Conservation (phyloP, 2,113 vertebrate species). For the Malaclemys terrapin region DNA sequence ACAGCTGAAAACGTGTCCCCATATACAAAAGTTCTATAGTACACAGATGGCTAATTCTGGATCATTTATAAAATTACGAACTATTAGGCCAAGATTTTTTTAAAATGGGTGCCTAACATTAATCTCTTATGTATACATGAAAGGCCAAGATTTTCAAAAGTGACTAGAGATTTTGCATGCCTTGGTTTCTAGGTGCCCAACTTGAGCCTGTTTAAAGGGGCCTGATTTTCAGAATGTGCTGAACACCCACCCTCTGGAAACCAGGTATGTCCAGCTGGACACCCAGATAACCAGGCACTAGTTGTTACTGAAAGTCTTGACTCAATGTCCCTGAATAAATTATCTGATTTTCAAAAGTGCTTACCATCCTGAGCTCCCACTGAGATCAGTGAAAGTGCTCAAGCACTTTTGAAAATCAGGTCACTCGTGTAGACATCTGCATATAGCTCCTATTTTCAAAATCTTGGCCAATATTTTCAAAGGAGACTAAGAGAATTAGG, state of each 20-base stretch:
- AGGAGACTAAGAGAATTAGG: neutral
- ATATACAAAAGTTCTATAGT: neutral
- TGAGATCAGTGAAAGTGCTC: neutral
- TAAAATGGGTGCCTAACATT: neutral
- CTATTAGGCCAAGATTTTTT: neutral
- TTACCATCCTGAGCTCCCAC: neutral
- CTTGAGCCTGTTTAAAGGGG: conserved; percentile 34
- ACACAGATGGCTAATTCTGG: neutral
- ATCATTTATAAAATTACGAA: neutral
- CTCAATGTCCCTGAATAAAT: neutral
- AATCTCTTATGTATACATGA: neutral
- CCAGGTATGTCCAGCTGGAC: neutral
- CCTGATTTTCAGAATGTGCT: conserved; percentile 6
- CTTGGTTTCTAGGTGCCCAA: neutral
- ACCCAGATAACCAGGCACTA: neutral
- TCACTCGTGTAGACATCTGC: neutral
- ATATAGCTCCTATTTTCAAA: neutral
- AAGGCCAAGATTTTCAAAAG: conserved; percentile 6
- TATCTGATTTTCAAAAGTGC: neutral
- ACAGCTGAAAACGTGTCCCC: neutral
- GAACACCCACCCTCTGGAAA: neutral
- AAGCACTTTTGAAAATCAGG: neutral
- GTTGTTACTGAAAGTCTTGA: neutral
- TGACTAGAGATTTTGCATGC: conserved; percentile 20
- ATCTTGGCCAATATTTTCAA: neutral